These are phyloP conservation scores for Phocides pigmalion DNA, from an alignment of 1,140 invertebrate species.

Conservation along the genomic window DNA sequence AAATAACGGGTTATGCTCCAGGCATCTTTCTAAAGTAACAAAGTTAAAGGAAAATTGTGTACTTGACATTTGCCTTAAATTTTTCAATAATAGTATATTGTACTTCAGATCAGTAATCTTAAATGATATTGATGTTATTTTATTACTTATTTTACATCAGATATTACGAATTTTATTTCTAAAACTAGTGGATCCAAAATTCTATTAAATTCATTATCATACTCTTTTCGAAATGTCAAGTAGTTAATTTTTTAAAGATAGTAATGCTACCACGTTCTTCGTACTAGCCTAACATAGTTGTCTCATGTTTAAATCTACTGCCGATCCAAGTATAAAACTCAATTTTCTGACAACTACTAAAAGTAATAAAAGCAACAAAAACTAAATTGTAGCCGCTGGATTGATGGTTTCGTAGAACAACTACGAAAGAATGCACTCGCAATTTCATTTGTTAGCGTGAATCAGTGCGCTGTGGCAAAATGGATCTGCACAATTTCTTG, in stretches of 20 bases:
- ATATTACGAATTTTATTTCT: not conserved
- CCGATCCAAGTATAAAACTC: not conserved
- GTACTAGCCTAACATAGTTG: not conserved
- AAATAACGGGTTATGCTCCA: no score
- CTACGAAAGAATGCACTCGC: not conserved
- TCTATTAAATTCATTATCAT: no score
- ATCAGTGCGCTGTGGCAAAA: constrained; percentile 7
- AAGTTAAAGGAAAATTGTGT: no score
- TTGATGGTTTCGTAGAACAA: constrained; percentile 1
- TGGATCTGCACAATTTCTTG: constrained; percentile 3
- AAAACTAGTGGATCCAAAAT: not conserved
- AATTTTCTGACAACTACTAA: not conserved
- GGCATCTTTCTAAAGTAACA: no score
- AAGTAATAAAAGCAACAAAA: constrained; percentile 2
- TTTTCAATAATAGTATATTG: no score
- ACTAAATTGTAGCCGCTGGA: not conserved
- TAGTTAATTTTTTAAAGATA: no score
- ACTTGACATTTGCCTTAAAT: no score
- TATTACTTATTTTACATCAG: no score
- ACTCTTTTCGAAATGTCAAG: no score
- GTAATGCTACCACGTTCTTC: not conserved
- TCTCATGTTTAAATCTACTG: not conserved
- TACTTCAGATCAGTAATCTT: no score
- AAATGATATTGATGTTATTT: no score
- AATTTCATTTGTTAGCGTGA: constrained; percentile 1